Percentiles rank a stretch among this genome's conserved stretches.
phyloP scores from a whole-genome alignment of 2,797 vertebrate species.

The Alectoris magna region DNA sequence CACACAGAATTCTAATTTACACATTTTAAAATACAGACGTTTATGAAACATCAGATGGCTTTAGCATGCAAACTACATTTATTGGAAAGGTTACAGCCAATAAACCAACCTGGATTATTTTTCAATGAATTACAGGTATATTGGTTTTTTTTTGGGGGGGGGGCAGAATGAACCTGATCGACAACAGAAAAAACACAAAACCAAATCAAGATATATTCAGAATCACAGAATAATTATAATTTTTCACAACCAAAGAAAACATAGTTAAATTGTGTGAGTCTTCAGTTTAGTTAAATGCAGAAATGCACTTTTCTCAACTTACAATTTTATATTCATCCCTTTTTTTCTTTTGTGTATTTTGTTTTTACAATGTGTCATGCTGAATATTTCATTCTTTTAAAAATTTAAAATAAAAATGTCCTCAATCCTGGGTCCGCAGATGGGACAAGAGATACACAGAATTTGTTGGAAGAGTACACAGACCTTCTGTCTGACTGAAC shows the following conservation, averaged over 20 bases:
- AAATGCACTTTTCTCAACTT: background rate
- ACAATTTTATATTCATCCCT: accelerated
- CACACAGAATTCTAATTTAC: background rate
- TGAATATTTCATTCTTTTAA: background rate
- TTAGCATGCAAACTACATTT: background rate
- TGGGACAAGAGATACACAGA: background rate
- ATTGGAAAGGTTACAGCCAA: background rate
- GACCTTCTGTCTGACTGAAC: background rate
- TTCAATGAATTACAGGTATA: background rate
- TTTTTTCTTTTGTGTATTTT: background rate
- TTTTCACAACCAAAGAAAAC: background rate
- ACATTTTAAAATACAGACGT: background rate
- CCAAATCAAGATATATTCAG: background rate
- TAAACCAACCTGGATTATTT: background rate
- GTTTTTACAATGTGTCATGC: background rate
- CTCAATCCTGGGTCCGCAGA: background rate
- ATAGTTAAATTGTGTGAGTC: background rate
- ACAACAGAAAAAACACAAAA: background rate
- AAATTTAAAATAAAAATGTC: background rate
- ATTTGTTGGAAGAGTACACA: background rate
- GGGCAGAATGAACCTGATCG: background rate
- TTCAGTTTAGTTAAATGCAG: background rate
- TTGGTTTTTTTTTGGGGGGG: background rate
- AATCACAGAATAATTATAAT: background rate
- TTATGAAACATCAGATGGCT: background rate